These are phyloP conservation scores for Drosophila novamexicana DNA, from an alignment of 1,140 invertebrate genomes.

Conservation along the genomic window DNA sequence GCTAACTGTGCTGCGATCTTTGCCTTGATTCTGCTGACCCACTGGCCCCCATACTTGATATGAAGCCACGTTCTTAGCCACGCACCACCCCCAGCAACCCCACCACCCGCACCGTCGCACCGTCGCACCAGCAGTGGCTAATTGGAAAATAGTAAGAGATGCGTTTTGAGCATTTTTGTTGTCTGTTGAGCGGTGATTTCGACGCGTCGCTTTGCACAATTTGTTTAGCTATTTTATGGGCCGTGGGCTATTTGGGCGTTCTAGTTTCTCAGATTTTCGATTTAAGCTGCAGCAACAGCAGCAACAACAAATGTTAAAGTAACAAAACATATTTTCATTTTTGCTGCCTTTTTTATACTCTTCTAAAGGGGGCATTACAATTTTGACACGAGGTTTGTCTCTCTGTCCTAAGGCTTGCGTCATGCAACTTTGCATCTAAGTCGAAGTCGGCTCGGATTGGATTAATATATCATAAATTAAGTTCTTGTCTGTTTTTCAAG, in stretches of 20 bases:
- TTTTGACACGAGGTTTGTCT: too few species aligned
- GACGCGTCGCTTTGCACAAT: constrained; percentile 57
- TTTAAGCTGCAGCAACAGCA: constrained; percentile 22
- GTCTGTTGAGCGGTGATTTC: constrained; percentile 23
- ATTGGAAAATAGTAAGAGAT: constrained; percentile 54
- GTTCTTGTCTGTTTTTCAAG: constrained; percentile 16
- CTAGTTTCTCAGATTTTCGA: constrained; percentile 53
- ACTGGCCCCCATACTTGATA: constrained; percentile 7
- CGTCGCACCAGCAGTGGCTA: constrained; percentile 31
- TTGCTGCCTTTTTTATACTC: constrained; percentile 1
- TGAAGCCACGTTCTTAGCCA: background rate
- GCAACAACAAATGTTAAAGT: constrained; percentile 1
- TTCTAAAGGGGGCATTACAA: background rate
- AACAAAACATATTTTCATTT: constrained; percentile 62
- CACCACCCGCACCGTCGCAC: background rate
- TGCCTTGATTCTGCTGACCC: constrained; percentile 18
- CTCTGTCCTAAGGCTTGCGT: too few species aligned
- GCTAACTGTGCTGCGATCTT: constrained; percentile 29
- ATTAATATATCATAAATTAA: too few species aligned
- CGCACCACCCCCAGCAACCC: too few species aligned
- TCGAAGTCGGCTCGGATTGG: too few species aligned
- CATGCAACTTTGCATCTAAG: too few species aligned
- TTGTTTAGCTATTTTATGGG: constrained; percentile 69
- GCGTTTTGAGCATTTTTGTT: constrained; percentile 19
- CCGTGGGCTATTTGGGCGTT: constrained; percentile 57